Evolutionary conservation across 2,888 invertebrate species (phyloP).

Genomic region (Drosophila quinaria): DNA sequence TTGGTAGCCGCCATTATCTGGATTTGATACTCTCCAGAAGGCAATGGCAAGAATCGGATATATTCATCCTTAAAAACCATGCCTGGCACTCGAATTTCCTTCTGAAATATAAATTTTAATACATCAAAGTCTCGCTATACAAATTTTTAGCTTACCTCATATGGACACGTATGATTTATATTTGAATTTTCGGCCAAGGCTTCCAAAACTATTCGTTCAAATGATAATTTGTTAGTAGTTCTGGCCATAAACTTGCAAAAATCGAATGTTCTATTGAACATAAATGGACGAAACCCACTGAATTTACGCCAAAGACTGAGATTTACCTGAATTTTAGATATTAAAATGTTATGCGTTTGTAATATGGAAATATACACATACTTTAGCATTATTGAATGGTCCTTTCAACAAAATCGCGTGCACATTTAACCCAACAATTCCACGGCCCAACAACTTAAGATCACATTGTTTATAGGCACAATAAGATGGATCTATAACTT

Average conservation of each 20-base stretch:
- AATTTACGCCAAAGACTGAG: conserved; percentile 24
- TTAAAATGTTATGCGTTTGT: not conserved
- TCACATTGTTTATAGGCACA: not conserved
- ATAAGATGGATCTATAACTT: too few relatives aligned
- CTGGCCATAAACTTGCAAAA: conserved; percentile 4
- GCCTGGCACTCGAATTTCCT: not conserved
- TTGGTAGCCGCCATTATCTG: not conserved
- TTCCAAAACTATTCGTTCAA: not conserved
- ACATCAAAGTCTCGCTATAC: too few relatives aligned
- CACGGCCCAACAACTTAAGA: not conserved
- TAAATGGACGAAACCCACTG: conserved; percentile 20
- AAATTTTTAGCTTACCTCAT: not conserved
- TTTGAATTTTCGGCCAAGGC: not conserved
- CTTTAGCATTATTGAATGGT: conserved; percentile 25
- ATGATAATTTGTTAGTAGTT: not conserved
- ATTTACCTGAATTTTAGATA: conserved; percentile 1
- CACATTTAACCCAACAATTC: conserved; percentile 20
- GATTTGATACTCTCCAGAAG: conserved; percentile 8
- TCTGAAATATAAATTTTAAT: not conserved
- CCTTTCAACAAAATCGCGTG: conserved; percentile 3
- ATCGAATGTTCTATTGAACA: conserved; percentile 22
- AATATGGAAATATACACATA: not conserved
- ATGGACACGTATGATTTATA: conserved; percentile 12
- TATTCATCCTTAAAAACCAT: not conserved
- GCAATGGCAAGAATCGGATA: not conserved